Evolutionary conservation across 2,888 invertebrate genomes (phyloP), one percentile per base, ranked within the genome.

Genomic region (Himalopsyche tibetana): DNA sequence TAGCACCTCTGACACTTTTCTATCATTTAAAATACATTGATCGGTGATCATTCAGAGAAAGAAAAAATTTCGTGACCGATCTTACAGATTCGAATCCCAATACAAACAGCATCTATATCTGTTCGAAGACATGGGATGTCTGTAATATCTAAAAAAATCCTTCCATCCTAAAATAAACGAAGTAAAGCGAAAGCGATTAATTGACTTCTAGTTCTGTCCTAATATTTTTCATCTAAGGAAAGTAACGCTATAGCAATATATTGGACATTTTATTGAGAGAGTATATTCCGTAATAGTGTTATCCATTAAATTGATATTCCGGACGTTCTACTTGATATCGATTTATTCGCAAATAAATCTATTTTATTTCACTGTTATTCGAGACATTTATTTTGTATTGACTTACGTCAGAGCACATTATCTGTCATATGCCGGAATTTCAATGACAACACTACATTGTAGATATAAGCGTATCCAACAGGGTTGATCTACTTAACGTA

Each of bases 291-390:
- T 36, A 69, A 45, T 9, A 45, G 45, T 45, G 8, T 69, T 19
- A 19, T 28, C 69, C 28, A 9, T 69, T n/a, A 69, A 69, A 19
- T 69, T 69, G n/a, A 36, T 69, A 69, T 69, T 69, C 69, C 36
- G 36, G 28, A 19, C 19, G 28, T 69, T 69, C 19, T 6, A 69
- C n/a, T n/a, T 11, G 28, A 69, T 69, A 69, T 69, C 69, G 69
- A 69, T 69, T 69, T 69, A 69, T 69, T 69, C 69, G 28, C 28
- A 69, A 69, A 69, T 69, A 69, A 69, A 69, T 69, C 69, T 69
- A 69, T 69, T 69, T 69, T 69, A 69, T 69, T 69, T 36, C 69
- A 9, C 69, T 11, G 19, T 69, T 69, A 69, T 69, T 69, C 69
- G n/a, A 69, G 69, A 69, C 69, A 69, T 69, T 69, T 69, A 28